Percentiles rank a stretch among this genome's conserved stretches.
Evolutionary conservation across 2,888 invertebrate species (phyloP).

Genomic region (Schrankia costaestrigalis): DNA sequence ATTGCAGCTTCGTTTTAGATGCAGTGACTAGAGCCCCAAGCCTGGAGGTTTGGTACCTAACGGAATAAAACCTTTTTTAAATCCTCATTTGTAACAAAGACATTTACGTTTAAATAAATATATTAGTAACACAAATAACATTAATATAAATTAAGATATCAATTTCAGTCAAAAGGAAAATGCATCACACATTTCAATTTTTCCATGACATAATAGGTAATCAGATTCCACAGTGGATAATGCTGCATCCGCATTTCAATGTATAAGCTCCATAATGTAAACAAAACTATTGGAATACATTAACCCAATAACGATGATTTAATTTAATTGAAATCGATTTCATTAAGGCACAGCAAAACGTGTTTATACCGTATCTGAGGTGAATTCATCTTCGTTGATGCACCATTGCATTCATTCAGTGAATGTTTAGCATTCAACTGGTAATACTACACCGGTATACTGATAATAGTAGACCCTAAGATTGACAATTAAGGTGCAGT

Average conservation of each 20-base stretch:
- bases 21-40: too few species aligned
- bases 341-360: slow-evolving; percentile 60
- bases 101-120: too few species aligned
- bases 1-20: too few species aligned
- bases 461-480: slow-evolving; percentile 40
- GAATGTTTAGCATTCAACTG: slow-evolving; percentile 46
- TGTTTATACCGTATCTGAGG: slow-evolving; percentile 33
- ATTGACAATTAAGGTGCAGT: slow-evolving; percentile 36
- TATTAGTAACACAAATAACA: too few species aligned
- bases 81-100: too few species aligned
- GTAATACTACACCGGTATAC: slow-evolving; percentile 50
- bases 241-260: slow-evolving; percentile 4
- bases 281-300: slow-evolving; percentile 45
- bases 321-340: slow-evolving; percentile 47
- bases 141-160: too few species aligned
- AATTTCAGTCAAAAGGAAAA: too few species aligned
- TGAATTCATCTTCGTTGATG: slow-evolving; percentile 63
- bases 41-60: too few species aligned
- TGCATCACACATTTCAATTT: not conserved
- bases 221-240: not conserved
- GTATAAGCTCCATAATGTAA: slow-evolving; percentile 21
- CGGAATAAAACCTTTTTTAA: too few species aligned
- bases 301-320: slow-evolving; percentile 50
- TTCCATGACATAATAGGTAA: not conserved
- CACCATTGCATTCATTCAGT: slow-evolving; percentile 59